Evolutionary conservation across 2,113 vertebrate species (phyloP), one percentile per base, ranked within the genome.

Genomic region (Tragulus kanchil): DNA sequence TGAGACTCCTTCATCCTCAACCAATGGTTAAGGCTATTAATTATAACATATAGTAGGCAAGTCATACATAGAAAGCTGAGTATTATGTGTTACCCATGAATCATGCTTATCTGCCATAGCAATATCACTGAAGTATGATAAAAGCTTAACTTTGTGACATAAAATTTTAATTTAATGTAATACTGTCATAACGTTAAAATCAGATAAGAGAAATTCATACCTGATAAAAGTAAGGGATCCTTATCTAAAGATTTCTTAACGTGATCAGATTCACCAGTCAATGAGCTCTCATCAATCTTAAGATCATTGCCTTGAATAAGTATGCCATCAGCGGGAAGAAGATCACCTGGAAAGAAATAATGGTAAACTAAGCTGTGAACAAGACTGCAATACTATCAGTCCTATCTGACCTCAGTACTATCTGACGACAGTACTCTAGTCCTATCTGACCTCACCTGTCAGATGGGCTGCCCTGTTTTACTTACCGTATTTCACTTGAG

Each of bases 401-500:
- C n/a, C n/a, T n/a, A n/a, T n/a, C n/a, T n/a, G n/a, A n/a, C n/a
- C n/a, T n/a, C n/a, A n/a, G n/a, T n/a, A n/a, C n/a, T n/a, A n/a
- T n/a, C n/a, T n/a, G n/a, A n/a, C n/a, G n/a, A n/a, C n/a, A n/a
- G n/a, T n/a, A n/a, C n/a, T n/a, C n/a, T n/a, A n/a, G n/a, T n/a
- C n/a, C n/a, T n/a, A n/a, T n/a, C n/a, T n/a, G n/a, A n/a, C n/a
- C n/a, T 21, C 14, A 6, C 15, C 5, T 28, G 45, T 79, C 73
- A 94, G 59, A 96, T 42, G 65, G 48, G 93, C 75, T 90, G 25
- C 19, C 81, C 3, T 25, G 25, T 42, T 14, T 6, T 96, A 94
- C 98, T 99, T 98, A 99, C 99, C 99, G 84, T 99, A 99, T 99
- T 99, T 99, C 96, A 99, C 98, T 99, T 99, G 99, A 98, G 99